Evolutionary conservation across 2,113 vertebrate genomes (phyloP).

Genomic region (Hydrolagus affinis): DNA sequence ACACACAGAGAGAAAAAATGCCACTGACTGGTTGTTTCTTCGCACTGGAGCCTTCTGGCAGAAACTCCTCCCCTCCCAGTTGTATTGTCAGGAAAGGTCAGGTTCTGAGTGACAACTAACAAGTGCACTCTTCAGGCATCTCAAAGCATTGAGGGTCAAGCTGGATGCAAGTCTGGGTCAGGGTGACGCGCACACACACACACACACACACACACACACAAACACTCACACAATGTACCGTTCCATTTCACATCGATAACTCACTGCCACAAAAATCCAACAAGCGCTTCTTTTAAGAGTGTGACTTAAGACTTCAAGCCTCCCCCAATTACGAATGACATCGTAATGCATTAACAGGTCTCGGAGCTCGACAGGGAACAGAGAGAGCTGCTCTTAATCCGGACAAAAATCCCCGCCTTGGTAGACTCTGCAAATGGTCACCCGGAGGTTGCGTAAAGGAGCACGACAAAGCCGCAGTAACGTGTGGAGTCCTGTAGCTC

Average conservation of each 20-base stretch:
- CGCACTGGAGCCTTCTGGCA: constrained; percentile 35
- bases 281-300: not conserved
- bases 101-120: constrained; percentile 32
- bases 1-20: too few relatives aligned
- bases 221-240: constrained; percentile 33
- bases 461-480: too few relatives aligned
- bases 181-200: not conserved
- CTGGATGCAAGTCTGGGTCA: constrained; percentile 29
- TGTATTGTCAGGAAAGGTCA: constrained; percentile 42
- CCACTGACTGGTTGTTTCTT: constrained; percentile 35
- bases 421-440: too few relatives aligned
- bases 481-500: too few relatives aligned
- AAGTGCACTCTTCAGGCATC: constrained; percentile 34
- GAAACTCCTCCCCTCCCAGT: constrained; percentile 49
- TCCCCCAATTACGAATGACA: not conserved
- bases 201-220: constrained; percentile 32
- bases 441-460: too few relatives aligned
- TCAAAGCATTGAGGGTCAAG: constrained; percentile 29
- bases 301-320: not conserved
- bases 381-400: too few relatives aligned
- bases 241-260: constrained; percentile 37
- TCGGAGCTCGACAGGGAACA: too few relatives aligned
- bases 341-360: not conserved
- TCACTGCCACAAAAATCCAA: not conserved
- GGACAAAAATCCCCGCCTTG: too few relatives aligned